Conservation (phyloP, 2,113 vertebrate species). For the Muscicapa adusta region DNA sequence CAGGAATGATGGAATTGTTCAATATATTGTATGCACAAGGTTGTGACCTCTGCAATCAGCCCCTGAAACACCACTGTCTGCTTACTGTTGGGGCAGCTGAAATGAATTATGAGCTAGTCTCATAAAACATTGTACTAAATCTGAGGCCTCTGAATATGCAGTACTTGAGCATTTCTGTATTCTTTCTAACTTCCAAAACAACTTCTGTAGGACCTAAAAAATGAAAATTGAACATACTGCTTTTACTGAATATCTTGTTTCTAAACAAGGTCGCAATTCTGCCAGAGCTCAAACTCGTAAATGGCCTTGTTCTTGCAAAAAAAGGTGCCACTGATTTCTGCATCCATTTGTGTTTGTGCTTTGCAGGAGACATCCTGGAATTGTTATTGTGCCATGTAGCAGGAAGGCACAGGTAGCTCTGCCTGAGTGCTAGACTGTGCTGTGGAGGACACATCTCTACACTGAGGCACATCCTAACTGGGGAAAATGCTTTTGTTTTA, state of each 20-base stretch:
- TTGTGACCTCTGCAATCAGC: slow-evolving; percentile 42
- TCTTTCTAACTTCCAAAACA: background rate
- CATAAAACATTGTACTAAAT: background rate
- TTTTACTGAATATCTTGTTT: background rate
- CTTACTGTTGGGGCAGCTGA: slow-evolving; percentile 18
- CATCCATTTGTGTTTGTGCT: background rate
- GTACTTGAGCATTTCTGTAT: background rate
- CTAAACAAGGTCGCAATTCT: background rate
- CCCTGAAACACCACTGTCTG: background rate
- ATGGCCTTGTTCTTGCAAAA: background rate
- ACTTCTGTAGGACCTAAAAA: background rate
- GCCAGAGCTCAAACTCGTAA: background rate
- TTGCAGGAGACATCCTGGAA: background rate
- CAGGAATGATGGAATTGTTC: slow-evolving; percentile 72
- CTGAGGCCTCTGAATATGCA: slow-evolving; percentile 14
- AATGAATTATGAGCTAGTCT: background rate
- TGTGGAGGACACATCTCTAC: background rate
- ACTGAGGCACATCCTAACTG: background rate
- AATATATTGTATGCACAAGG: slow-evolving; percentile 60
- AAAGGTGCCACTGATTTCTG: background rate
- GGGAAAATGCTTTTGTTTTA: background rate
- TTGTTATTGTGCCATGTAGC: background rate
- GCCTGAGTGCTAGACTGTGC: background rate
- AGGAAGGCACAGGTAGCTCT: background rate
- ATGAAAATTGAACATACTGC: background rate